These are phyloP conservation scores for Lucilia sericata DNA, from an alignment of 1,140 invertebrate genomes.

Conservation along the genomic window DNA sequence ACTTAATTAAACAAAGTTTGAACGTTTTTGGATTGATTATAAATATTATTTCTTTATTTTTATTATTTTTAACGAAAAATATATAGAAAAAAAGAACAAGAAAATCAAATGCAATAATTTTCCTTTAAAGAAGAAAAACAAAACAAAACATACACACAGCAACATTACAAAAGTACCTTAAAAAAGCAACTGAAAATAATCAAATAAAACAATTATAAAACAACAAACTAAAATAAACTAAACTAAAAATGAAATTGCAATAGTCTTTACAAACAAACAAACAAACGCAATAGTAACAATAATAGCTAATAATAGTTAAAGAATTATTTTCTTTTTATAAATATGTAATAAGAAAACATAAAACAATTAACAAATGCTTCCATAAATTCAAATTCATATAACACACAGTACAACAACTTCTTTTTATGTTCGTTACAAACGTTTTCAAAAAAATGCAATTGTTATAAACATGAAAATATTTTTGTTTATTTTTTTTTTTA, in stretches of 20 bases:
- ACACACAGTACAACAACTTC: background rate
- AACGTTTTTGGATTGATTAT: constrained; percentile 67
- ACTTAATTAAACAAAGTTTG: constrained; percentile 53
- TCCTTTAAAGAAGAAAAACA: constrained; percentile 25
- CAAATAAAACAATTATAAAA: constrained; percentile 45
- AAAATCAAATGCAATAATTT: constrained; percentile 31
- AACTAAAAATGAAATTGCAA: constrained; percentile 8
- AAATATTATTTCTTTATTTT: constrained; percentile 24
- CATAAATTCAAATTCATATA: background rate
- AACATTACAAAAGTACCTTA: constrained; percentile 52
- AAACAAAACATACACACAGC: constrained; percentile 45
- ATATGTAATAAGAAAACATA: constrained; percentile 38
- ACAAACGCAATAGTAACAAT: background rate
- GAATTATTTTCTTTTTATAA: constrained; percentile 14
- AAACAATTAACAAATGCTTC: background rate
- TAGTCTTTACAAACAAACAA: constrained; percentile 13
- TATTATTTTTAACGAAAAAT: too few relatives aligned
- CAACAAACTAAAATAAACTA: background rate
- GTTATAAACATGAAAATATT: constrained; percentile 22
- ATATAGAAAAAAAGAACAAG: constrained; percentile 10
- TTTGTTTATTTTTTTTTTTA: constrained; percentile 29
- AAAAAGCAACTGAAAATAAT: constrained; percentile 51
- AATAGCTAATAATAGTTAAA: background rate
- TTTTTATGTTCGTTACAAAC: too few relatives aligned
- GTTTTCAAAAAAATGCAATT: background rate